These are phyloP conservation scores for Zoanthus sansibaricus DNA, from an alignment of 92 coral and sea anemone species.

Conservation along the genomic window DNA sequence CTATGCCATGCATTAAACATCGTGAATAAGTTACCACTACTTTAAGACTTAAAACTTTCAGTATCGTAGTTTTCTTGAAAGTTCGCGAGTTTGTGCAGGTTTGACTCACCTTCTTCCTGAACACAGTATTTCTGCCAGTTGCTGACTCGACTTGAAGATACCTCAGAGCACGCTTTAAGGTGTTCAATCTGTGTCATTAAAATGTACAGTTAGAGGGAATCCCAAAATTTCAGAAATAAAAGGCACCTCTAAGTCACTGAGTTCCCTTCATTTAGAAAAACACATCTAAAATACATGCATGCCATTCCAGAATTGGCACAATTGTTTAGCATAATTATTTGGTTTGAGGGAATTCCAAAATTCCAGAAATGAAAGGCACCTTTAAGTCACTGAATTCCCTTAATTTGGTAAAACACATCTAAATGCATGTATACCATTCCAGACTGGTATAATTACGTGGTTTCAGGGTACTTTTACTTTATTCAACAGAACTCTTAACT, in stretches of 20 bases:
- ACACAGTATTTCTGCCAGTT: conserved; percentile 99
- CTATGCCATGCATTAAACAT: no score
- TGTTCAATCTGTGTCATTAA: conserved; percentile 78
- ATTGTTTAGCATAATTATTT: no score
- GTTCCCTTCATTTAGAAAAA: neutral
- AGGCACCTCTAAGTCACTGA: neutral
- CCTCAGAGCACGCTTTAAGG: conserved; percentile 95
- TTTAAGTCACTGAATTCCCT: neutral
- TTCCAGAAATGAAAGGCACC: neutral
- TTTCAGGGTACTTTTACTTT: no score
- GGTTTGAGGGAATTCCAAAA: neutral
- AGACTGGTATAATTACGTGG: no score
- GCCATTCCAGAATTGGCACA: no score
- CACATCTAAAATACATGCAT: neutral
- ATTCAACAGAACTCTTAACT: no score
- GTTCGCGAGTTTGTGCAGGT: neutral
- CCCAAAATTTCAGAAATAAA: neutral
- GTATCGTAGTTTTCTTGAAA: neutral
- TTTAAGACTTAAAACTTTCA: no score
- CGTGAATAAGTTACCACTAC: no score
- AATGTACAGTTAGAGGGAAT: neutral
- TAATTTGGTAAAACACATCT: neutral
- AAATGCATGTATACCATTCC: no score
- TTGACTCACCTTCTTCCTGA: conserved; percentile 77
- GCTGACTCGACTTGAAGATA: conserved; percentile 95